Base-by-base conservation (phyloP, 2,888 invertebrate genomes). In the Actias luna region DNA sequence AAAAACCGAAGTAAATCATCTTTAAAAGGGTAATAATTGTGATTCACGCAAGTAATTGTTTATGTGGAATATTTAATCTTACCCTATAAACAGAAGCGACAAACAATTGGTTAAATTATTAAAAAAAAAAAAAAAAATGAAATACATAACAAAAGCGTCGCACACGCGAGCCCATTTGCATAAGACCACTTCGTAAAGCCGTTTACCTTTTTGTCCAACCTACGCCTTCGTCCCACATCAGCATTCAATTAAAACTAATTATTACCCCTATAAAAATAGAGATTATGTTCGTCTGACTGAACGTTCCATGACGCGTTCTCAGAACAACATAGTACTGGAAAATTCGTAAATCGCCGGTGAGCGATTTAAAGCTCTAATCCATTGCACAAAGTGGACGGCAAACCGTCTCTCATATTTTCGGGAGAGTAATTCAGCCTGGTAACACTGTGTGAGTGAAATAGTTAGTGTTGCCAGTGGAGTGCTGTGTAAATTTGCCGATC, bases 401-500 rank as follows among this genome's bases (percentile, higher is more conserved):
- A 65, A 35, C 62, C 63, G 46, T 59, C 70, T 68, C 66, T 62
- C 29, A 59, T 63, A 64, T 69, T 69, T 60, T 18, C 16, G 33
- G 63, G 18, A 42, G 60, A 64, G 64, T 68, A 29, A 36, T 18
- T 22, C 67, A 71, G 50, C 59, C 68, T 78, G 70, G 81, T 73
- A 61, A 63, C 65, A 72, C 72, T 80, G 76, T 83, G 79, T 81
- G 82, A 84, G 84, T 86, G 82, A 85, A 87, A 88, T 82, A 87
- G 88, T 83, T 82, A 88, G 83, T 88, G 91, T 89, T 78, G 84
- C 88, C 67, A 79, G 75, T 83, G 77, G 82, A 90, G 91, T 86
- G 92, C 86, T 85, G 84, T 87, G 92, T 86, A 88, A 89, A 92
- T 91, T 92, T 89, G 87, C 86, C 76, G 78, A 83, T 76, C 82